phyloP scores from a whole-genome alignment of 92 coral and sea anemone genomes.

The Pocillopora grandis region DNA sequence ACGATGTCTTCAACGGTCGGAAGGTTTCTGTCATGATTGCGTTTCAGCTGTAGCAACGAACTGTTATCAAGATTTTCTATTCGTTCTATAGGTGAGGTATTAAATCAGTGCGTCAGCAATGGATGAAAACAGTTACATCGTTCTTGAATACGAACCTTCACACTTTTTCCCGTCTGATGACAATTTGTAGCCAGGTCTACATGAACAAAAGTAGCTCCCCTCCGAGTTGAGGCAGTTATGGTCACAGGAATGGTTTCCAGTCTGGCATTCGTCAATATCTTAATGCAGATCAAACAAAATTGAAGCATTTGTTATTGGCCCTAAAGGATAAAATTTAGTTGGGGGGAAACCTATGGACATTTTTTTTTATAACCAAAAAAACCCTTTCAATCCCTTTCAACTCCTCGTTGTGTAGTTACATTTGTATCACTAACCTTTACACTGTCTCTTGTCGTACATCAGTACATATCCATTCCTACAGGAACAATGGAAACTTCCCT shows the following conservation, averaged over 20 bases:
- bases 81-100: too few species aligned
- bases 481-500: conserved; percentile 38
- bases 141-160: conserved; percentile 8
- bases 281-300: not conserved
- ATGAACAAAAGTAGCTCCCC: conserved; percentile 46
- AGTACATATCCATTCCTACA: conserved; percentile 33
- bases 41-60: too few species aligned
- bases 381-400: not conserved
- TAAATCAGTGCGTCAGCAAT: too few species aligned
- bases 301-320: not conserved
- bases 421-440: conserved; percentile 31
- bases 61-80: too few species aligned
- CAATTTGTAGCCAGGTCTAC: conserved; percentile 29
- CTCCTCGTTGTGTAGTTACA: too few species aligned
- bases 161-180: conserved; percentile 17
- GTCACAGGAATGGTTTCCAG: conserved; percentile 32
- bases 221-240: conserved; percentile 38
- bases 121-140: too few species aligned
- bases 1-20: too few species aligned
- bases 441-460: conserved; percentile 26
- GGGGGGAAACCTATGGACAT: too few species aligned
- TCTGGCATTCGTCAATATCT: conserved; percentile 49
- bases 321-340: too few species aligned
- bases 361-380: not conserved
- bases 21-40: too few species aligned